phyloP scores from a whole-genome alignment of 2,113 vertebrate species.

The Gobio gobio region DNA sequence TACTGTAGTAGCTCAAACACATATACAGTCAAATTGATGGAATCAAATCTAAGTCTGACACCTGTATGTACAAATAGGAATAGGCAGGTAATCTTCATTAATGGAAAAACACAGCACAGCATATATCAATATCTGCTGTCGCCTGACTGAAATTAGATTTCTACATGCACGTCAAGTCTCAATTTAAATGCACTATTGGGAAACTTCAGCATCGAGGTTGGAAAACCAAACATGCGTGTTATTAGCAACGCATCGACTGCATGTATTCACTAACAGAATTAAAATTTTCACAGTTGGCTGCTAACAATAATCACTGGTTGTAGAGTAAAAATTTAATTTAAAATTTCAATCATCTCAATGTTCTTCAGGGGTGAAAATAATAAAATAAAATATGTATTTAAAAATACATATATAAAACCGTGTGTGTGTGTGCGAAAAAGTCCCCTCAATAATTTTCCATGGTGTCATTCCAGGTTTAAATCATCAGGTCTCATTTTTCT shows the following conservation, averaged over 20 bases:
- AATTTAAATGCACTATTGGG: conserved; percentile 68
- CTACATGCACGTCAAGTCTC: conserved; percentile 79
- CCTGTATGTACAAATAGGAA: conserved; percentile 78
- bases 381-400: too few relatives aligned
- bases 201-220: conserved; percentile 44
- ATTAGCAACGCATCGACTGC: conserved; percentile 6
- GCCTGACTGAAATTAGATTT: conserved; percentile 79
- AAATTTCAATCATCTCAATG: background rate
- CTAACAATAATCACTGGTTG: background rate
- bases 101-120: conserved; percentile 75
- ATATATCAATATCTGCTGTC: conserved; percentile 71
- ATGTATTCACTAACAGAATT: conserved; percentile 21
- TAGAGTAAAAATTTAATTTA: background rate
- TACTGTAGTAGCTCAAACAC: conserved; percentile 72
- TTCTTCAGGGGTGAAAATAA: background rate
- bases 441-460: too few relatives aligned
- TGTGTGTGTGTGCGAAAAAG: too few relatives aligned
- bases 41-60: conserved; percentile 77
- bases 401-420: too few relatives aligned
- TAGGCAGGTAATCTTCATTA: conserved; percentile 78
- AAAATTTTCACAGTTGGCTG: conserved; percentile 9
- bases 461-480: too few relatives aligned
- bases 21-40: conserved; percentile 74
- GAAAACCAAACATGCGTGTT: conserved; percentile 27
- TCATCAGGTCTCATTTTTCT: too few relatives aligned